Percentiles rank a stretch among this genome's conserved stretches.
phyloP scores from a whole-genome alignment of 2,113 vertebrate genomes.

The Callospermophilus lateralis region DNA sequence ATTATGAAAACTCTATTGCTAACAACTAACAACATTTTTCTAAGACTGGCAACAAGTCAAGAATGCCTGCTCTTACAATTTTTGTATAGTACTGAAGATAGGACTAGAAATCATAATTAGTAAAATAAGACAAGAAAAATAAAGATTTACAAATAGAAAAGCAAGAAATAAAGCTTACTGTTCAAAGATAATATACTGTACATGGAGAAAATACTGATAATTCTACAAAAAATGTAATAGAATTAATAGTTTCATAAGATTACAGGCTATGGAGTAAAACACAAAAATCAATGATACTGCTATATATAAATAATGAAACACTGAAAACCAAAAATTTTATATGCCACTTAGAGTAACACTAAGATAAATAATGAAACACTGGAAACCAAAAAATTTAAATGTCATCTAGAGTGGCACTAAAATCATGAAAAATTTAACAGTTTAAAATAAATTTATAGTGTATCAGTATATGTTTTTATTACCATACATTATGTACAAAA shows the following conservation, averaged over 20 bases:
- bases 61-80: background rate
- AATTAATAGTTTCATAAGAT: background rate
- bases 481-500: background rate
- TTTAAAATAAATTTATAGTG: background rate
- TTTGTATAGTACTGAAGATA: background rate
- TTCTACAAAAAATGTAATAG: background rate
- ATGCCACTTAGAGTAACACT: background rate
- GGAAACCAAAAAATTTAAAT: background rate
- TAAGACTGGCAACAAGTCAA: background rate
- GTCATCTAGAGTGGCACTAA: background rate
- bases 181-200: background rate
- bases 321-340: background rate
- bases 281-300: background rate
- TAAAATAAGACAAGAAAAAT: background rate
- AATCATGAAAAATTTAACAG: background rate
- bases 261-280: background rate
- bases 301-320: background rate
- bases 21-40: background rate
- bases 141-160: background rate
- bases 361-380: background rate
- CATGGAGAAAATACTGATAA: background rate
- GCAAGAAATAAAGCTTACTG: background rate
- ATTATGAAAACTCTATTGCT: background rate
- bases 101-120: background rate
- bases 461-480: background rate